Base-by-base conservation (phyloP, 1,140 invertebrate species). In the Dinothrombium tinctorium region DNA sequence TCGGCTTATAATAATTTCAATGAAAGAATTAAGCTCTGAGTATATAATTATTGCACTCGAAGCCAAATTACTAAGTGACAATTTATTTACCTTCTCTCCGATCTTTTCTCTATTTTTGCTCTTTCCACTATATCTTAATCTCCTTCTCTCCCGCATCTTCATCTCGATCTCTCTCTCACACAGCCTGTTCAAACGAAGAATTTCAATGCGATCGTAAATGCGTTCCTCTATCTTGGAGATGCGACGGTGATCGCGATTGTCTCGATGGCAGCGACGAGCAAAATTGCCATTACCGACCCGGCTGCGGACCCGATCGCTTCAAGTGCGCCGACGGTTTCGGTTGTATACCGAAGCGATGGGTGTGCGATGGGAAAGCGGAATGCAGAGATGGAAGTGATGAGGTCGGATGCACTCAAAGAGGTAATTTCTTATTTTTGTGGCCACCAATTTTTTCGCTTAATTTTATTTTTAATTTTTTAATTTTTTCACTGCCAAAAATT, bases 181-280 rank as follows among this genome's bases (percentile, higher is more conserved):
- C 29, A 48, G 47, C 41, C 15, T 48, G 47, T 33, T 48, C 44
- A 4, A 40, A 22, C n/a, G 47, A 48, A 23, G 47, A 48, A 17
- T 67, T 62, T 19, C 69, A 69, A 40, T 66, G 62, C 42, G 58
- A 57, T 20, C 42, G 49, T 37, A 50, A 47, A 26, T 63, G 71
- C 51, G 56, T 62, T 42, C 51, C 53, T 17, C 78, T 73, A 21
- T 68, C 75, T 42, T 46, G 38, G 47, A 31, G 36, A 23, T 41
- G 41, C 33, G 40, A 49, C 25, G 41, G 45, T 21, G 51, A n/a
- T 54, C 56, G 2, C 32, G 53, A 25, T 33, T 50, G 38, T 40
- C 24, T 33, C 20, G 47, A 66, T 42, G 53, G 53, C 6, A 56
- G 54, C 14, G 59, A 62, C 47, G 59, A 62, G 45, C 33, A 47